Evolutionary conservation across 2,888 invertebrate genomes (phyloP).

Genomic region (Lepidonotus clava): DNA sequence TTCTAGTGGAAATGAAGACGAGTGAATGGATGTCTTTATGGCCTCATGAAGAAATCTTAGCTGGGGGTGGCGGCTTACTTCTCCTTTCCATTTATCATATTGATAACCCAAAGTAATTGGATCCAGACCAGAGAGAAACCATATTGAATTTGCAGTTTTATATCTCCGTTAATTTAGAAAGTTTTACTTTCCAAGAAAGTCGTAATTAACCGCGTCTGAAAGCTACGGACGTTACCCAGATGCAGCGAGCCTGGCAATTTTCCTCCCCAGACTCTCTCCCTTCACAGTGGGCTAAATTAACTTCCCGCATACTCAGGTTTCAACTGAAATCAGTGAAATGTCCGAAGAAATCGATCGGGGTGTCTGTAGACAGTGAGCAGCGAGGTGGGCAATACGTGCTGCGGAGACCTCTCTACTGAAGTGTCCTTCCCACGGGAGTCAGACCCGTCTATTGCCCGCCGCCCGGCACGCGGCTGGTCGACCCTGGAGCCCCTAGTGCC

Average conservation of each 20-base stretch:
- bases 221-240: too few relatives aligned
- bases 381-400: too few relatives aligned
- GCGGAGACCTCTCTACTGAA: too few relatives aligned
- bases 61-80: background rate
- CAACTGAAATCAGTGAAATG: background rate
- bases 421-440: too few relatives aligned
- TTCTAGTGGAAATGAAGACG: background rate
- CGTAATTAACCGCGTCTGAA: too few relatives aligned
- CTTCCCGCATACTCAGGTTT: too few relatives aligned
- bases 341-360: background rate
- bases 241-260: too few relatives aligned
- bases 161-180: background rate
- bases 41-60: background rate
- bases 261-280: too few relatives aligned
- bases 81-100: background rate
- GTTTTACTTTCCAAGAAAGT: background rate
- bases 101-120: background rate
- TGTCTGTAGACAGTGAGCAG: background rate
- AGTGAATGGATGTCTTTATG: background rate
- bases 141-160: constrained; percentile 16
- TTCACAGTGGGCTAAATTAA: too few relatives aligned
- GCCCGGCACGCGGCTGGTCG: too few relatives aligned
- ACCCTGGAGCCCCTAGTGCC: too few relatives aligned
- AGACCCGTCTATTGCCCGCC: too few relatives aligned
- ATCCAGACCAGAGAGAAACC: background rate